Conservation (phyloP, 2,113 vertebrate genomes). For the Clarias batrachus region DNA sequence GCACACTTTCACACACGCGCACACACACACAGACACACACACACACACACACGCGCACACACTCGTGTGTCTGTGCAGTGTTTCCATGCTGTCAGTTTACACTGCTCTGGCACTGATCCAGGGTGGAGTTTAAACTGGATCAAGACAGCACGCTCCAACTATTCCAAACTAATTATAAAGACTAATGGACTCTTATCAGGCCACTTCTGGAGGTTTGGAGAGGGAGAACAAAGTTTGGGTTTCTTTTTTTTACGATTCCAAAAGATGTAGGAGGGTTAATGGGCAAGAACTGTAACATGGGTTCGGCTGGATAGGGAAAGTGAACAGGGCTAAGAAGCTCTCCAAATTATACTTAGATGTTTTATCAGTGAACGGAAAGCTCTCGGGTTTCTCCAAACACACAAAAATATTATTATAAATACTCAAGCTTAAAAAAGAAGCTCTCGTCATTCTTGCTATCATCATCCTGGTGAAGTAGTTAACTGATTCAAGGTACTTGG, state of each 20-base stretch:
- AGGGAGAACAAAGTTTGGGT: conserved; percentile 4
- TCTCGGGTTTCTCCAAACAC: background rate
- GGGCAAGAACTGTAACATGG: background rate
- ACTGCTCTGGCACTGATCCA: conserved; percentile 61
- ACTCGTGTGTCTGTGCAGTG: conserved; percentile 57
- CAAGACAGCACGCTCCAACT: conserved; percentile 46
- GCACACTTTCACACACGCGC: background rate
- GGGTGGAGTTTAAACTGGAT: conserved; percentile 41
- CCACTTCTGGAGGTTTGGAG: conserved; percentile 10
- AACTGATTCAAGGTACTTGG: background rate
- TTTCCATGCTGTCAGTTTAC: conserved; percentile 65
- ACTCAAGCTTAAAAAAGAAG: background rate
- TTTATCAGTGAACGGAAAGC: background rate
- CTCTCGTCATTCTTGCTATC: background rate
- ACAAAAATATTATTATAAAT: conserved; percentile 2
- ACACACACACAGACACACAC: conserved; percentile 26
- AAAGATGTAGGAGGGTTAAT: conserved; percentile 21
- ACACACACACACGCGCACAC: conserved; percentile 34
- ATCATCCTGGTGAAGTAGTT: background rate
- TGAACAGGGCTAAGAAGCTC: conserved; percentile 17
- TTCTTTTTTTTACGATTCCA: background rate
- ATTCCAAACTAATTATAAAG: conserved; percentile 71
- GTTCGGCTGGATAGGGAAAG: background rate
- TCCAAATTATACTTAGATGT: background rate
- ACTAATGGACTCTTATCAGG: conserved; percentile 69